These are phyloP conservation scores for Dynastes hyllus DNA, from an alignment of 2,888 invertebrate species.

Conservation along the genomic window DNA sequence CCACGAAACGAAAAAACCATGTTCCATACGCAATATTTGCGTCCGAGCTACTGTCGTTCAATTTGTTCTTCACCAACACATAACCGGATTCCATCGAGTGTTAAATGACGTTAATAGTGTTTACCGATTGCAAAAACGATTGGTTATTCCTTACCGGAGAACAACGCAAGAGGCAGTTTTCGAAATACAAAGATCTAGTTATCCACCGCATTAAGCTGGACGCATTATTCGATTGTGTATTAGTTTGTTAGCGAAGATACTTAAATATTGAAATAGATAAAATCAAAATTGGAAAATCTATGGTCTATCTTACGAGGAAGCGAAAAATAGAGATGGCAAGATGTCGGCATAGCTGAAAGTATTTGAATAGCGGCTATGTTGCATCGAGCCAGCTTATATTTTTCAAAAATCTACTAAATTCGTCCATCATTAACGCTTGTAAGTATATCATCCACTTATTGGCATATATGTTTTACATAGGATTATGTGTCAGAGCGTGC, in stretches of 20 bases:
- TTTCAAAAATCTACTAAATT: conserved; percentile 67
- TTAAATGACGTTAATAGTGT: conserved; percentile 40
- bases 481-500: not conserved
- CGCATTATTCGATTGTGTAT: not conserved
- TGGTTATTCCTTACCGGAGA: not conserved
- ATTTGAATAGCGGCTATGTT: conserved; percentile 85
- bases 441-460: not conserved
- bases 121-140: conserved; percentile 42
- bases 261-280: not conserved
- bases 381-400: conserved; percentile 86
- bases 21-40: conserved; percentile 4
- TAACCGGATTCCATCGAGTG: conserved; percentile 37
- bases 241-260: not conserved
- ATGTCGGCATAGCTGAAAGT: conserved; percentile 91
- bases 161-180: not conserved
- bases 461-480: not conserved
- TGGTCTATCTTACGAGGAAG: not conserved
- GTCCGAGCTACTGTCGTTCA: conserved; percentile 2
- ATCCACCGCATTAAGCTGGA: not conserved
- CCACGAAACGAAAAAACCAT: conserved; percentile 40
- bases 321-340: conserved; percentile 82
- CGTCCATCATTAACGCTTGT: conserved; percentile 1
- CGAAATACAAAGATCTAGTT: not conserved
- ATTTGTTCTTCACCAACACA: conserved; percentile 25
- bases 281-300: not conserved